Evolutionary conservation across 1,140 invertebrate genomes (phyloP).

Genomic region (Hypsibius dujardini): DNA sequence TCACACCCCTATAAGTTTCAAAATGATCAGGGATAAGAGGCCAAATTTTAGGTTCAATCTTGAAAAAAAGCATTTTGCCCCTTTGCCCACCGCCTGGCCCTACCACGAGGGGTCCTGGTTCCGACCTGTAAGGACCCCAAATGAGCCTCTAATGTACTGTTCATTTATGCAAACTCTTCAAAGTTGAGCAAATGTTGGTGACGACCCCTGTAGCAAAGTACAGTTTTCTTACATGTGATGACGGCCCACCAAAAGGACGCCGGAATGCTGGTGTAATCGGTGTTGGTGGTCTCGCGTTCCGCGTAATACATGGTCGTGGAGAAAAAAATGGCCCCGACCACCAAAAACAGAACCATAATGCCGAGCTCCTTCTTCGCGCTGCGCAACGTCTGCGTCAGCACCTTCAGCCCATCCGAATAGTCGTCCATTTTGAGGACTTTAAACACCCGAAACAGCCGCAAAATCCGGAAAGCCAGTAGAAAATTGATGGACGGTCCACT

Average conservation of each 20-base stretch:
- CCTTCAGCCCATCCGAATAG: not conserved
- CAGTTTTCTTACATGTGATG: constrained; percentile 18
- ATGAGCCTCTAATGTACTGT: too few relatives aligned
- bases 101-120: too few relatives aligned
- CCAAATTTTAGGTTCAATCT: too few relatives aligned
- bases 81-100: too few relatives aligned
- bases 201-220: too few relatives aligned
- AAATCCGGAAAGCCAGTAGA: constrained; percentile 6
- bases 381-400: constrained; percentile 49
- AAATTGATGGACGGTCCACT: not conserved
- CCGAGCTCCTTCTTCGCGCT: constrained; percentile 98
- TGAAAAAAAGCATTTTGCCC: too few relatives aligned
- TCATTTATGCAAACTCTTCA: too few relatives aligned
- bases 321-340: constrained; percentile 97
- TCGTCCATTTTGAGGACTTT: not conserved
- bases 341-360: constrained; percentile 92
- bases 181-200: too few relatives aligned
- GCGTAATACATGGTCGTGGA: constrained; percentile 96
- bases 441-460: constrained; percentile 1
- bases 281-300: constrained; percentile 88
- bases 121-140: too few relatives aligned
- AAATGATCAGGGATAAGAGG: too few relatives aligned
- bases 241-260: constrained; percentile 98
- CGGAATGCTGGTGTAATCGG: constrained; percentile 94
- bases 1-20: too few relatives aligned